Percentiles rank a stretch among this genome's conserved stretches.
Conservation (phyloP, 2,113 vertebrate species). For the Tachysurus vachellii region DNA sequence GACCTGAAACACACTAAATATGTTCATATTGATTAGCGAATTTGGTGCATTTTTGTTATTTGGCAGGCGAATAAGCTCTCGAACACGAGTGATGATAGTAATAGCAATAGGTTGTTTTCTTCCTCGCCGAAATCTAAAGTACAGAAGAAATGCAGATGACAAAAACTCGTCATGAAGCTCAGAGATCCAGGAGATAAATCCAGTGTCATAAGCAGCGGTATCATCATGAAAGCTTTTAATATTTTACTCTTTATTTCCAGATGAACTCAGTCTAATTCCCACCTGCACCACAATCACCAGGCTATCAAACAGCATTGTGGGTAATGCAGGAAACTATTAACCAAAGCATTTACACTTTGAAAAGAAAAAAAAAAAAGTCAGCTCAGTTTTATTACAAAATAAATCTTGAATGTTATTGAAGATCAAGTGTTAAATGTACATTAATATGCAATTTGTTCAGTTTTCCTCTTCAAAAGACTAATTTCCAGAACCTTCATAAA, state of each 20-base stretch:
- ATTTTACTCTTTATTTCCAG: neutral
- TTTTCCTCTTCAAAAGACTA: neutral
- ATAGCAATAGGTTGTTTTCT: neutral
- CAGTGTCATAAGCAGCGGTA: neutral
- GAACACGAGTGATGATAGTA: neutral
- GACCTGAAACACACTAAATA: neutral
- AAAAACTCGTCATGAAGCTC: neutral
- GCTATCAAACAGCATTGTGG: neutral
- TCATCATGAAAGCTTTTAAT: no score
- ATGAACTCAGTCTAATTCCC: neutral
- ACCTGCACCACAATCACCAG: neutral
- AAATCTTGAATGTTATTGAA: neutral
- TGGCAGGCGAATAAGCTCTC: neutral
- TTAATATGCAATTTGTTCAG: neutral
- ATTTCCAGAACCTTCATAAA: neutral
- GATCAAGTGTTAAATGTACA: neutral
- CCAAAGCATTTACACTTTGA: neutral
- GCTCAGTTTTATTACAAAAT: neutral
- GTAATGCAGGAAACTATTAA: neutral
- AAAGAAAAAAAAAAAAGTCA: neutral
- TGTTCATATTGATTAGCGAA: neutral
- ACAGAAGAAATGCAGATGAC: neutral
- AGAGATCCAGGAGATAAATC: neutral
- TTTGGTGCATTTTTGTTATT: neutral
- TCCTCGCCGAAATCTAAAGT: neutral